A percentile compares a stretch with the other conserved stretches of the same genome.
Evolutionary conservation across 2,113 vertebrate species (phyloP).

Genomic region (Elanoides forficatus): DNA sequence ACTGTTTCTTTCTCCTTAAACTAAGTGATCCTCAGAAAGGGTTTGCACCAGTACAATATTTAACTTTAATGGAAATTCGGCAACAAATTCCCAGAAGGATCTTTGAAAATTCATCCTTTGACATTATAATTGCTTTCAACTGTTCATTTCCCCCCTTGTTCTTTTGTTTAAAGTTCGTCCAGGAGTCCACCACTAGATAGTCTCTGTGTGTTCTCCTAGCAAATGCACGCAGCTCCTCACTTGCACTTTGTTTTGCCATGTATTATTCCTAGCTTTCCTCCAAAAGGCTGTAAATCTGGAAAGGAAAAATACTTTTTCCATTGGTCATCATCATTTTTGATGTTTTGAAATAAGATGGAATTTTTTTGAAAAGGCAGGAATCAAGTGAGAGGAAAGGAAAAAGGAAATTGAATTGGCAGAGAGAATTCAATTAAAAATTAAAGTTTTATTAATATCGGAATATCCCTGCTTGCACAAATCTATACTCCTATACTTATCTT

Average conservation of each 20-base stretch:
- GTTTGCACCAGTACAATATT: neutral
- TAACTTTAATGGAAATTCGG: neutral
- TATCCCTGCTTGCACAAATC: neutral
- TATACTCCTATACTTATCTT: neutral
- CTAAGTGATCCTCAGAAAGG: neutral
- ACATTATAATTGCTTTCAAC: neutral
- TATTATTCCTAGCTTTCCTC: neutral
- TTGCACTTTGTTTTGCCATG: neutral
- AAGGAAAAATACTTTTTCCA: neutral
- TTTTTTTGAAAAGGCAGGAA: neutral
- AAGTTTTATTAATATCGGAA: conserved; percentile 14
- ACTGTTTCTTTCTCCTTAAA: neutral
- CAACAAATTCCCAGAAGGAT: neutral
- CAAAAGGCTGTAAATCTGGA: neutral
- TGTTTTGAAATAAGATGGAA: neutral
- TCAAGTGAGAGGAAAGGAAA: neutral
- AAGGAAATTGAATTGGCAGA: neutral
- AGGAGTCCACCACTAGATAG: neutral
- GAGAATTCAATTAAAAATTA: conserved; percentile 21
- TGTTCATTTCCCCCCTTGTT: neutral
- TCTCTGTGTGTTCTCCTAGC: neutral
- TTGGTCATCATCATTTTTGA: neutral
- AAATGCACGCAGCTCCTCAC: neutral
- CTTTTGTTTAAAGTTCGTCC: neutral
- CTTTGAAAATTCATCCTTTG: conserved; percentile 7